Conservation (phyloP, 2,888 invertebrate species). For the Rhingia campestris region DNA sequence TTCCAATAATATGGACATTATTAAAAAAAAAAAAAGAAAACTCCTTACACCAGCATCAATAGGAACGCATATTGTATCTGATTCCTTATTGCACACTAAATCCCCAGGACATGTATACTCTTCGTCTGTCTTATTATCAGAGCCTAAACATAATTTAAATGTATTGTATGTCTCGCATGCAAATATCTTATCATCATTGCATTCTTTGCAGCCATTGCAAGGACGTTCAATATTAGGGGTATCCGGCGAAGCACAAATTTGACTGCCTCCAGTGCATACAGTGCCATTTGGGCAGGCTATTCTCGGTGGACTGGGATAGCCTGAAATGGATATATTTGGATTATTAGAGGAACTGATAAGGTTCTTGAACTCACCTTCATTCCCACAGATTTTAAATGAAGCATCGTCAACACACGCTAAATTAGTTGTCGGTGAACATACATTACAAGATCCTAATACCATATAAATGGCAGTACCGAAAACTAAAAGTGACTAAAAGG, state of each 20-base stretch:
- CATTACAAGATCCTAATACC: conserved; percentile 34
- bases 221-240: not conserved
- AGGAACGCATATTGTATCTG: conserved; percentile 33
- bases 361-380: conserved; percentile 11
- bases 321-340: not conserved
- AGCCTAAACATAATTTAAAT: conserved; percentile 46
- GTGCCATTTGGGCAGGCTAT: conserved; percentile 42
- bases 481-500: conserved; percentile 17
- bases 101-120: conserved; percentile 8
- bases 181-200: conserved; percentile 26
- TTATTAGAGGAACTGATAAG: not conserved
- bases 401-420: conserved; percentile 47
- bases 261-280: conserved; percentile 22
- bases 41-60: conserved; percentile 11
- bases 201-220: conserved; percentile 28
- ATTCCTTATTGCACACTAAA: conserved; percentile 28
- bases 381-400: conserved; percentile 43
- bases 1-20: not conserved
- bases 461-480: conserved; percentile 6
- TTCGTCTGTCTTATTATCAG: not conserved
- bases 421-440: conserved; percentile 24
- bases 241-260: conserved; percentile 10
- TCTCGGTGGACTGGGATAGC: conserved; percentile 11
- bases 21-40: no score
- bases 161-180: conserved; percentile 51